phyloP scores from a whole-genome alignment of 2,888 invertebrate genomes.

The Caenorhabditis doughertyi region DNA sequence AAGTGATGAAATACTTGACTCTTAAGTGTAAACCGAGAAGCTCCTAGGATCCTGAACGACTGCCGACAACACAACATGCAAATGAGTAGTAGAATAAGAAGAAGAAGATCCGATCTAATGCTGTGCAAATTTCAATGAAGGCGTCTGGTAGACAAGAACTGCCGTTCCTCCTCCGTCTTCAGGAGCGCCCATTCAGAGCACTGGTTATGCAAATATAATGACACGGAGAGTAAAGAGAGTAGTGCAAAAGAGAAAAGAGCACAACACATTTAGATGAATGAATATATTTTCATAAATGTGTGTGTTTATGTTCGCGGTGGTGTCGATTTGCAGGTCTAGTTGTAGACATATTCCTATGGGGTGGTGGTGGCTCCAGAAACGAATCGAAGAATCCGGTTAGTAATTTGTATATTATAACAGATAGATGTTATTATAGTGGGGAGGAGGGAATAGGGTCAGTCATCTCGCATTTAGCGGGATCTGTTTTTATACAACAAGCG shows the following conservation, averaged over 20 bases:
- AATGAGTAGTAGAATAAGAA: slow-evolving; percentile 47
- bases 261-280: slow-evolving; percentile 57
- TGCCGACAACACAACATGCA: slow-evolving; percentile 46
- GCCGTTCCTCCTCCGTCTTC: slow-evolving; percentile 34
- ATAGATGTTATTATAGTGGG: slow-evolving; percentile 18
- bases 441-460: slow-evolving; percentile 31
- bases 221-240: slow-evolving; percentile 41
- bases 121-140: slow-evolving; percentile 59
- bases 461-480: slow-evolving; percentile 35
- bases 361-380: too few relatives aligned
- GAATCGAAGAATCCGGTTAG: slow-evolving; percentile 47
- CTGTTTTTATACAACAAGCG: slow-evolving; percentile 54
- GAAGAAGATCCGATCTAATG: slow-evolving; percentile 62
- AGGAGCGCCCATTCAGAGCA: slow-evolving; percentile 24
- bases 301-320: slow-evolving; percentile 46
- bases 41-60: slow-evolving; percentile 13
- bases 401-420: slow-evolving; percentile 18
- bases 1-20: slow-evolving; percentile 55
- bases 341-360: slow-evolving; percentile 28
- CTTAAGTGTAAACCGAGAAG: slow-evolving; percentile 53
- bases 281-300: slow-evolving; percentile 29
- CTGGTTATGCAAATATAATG: slow-evolving; percentile 66
- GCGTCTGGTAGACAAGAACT: slow-evolving; percentile 7
- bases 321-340: slow-evolving; percentile 47
- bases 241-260: slow-evolving; percentile 30